Evolutionary conservation across 2,888 invertebrate genomes (phyloP), one percentile per base, ranked within the genome.

Genomic region (Melikaiella ostensackeni): DNA sequence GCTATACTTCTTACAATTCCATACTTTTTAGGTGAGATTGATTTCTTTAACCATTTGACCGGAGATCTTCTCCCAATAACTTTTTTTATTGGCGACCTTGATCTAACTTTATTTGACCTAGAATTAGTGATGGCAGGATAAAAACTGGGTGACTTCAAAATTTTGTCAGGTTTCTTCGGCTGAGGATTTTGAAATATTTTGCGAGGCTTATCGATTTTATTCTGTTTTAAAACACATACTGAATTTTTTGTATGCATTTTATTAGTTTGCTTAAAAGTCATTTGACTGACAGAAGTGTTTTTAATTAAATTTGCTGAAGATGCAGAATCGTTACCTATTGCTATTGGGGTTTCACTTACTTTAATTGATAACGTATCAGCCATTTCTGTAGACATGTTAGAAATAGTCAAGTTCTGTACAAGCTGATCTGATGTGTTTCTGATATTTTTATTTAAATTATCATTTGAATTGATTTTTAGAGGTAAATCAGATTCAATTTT

Each of bases 21-120:
- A 33, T 19, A 57, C 46, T 59, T 75, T 75, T 63, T 81, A 0
- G 50, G 57, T n/a, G 76, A 11, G 24, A 27, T 57, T 55, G 75
- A 50, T 42, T 80, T 82, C 27, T 76, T 82, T 24, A 50, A 42
- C 9, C 79, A 79, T 79, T 88, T 89, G 24, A 89, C 79, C 0
- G 89, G 89, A 0, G 91, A 89, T 75, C 84, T 88, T 78, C 88
- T 83, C 63, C 87, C 88, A 19, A 82, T 80, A 24, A 88, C 42
- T 79, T 86, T 87, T 75, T 91, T 91, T 0, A 86, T 76, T 2
- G 90, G 90, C 13, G 91, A 91, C 79, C 83, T 90, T 7, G 91
- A 84, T 82, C 90, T 87, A 5, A 79, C 75, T 79, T 81, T 88
- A 0, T 70, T 79, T 0, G 57, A 33, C 6, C 75, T 82, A 5